These are phyloP conservation scores for Blastobasis lacticolella DNA, from an alignment of 2,888 invertebrate species.

Conservation along the genomic window DNA sequence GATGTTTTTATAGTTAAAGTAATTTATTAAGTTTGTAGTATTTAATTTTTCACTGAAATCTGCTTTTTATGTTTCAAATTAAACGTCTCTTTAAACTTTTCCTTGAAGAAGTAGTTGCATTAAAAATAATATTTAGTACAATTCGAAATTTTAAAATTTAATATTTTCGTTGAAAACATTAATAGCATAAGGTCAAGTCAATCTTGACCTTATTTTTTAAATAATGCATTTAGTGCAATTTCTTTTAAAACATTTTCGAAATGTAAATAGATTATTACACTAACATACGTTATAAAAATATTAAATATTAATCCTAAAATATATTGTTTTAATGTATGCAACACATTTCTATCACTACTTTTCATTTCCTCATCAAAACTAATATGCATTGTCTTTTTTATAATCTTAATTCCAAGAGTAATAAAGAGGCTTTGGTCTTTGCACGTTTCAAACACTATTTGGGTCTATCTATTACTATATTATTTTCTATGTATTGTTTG, in stretches of 20 bases:
- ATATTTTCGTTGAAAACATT: not conserved
- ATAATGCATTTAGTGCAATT: not conserved
- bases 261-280: slow-evolving; percentile 34
- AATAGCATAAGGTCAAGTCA: slow-evolving; percentile 13
- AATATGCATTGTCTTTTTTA: slow-evolving; percentile 22
- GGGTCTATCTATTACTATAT: slow-evolving; percentile 23
- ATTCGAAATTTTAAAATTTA: slow-evolving; percentile 5
- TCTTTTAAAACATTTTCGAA: not conserved
- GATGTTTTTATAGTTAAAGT: slow-evolving; percentile 19
- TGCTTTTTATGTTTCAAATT: slow-evolving; percentile 5
- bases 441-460: slow-evolving; percentile 38
- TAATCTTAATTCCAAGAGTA: slow-evolving; percentile 44
- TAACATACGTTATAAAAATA: slow-evolving; percentile 35
- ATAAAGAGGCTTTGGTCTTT: slow-evolving; percentile 72
- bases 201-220: slow-evolving; percentile 9
- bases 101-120: slow-evolving; percentile 24
- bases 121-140: slow-evolving; percentile 12
- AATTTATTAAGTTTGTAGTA: slow-evolving; percentile 1
- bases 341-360: slow-evolving; percentile 22
- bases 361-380: slow-evolving; percentile 23
- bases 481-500: slow-evolving; percentile 5
- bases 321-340: slow-evolving; percentile 49
- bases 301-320: slow-evolving; percentile 41
- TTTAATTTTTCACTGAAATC: slow-evolving; percentile 4
- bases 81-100: slow-evolving; percentile 39